Evolutionary conservation across 1,140 invertebrate genomes (phyloP), one percentile per base, ranked within the genome.

Genomic region (Neocloeon triangulifer): DNA sequence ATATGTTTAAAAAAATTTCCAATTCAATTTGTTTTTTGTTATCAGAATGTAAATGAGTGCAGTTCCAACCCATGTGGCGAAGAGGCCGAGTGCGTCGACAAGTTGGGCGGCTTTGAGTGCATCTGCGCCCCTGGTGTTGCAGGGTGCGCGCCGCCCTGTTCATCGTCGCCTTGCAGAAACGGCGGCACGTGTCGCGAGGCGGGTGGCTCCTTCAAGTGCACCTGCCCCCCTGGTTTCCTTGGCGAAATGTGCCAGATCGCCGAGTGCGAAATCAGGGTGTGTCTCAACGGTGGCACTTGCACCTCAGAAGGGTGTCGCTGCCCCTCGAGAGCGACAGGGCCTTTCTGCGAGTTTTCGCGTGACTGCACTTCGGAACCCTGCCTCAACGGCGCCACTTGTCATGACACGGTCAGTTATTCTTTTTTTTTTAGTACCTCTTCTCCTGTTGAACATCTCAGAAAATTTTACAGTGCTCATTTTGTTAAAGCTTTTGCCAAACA

Each of bases 361-460:
- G 82, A 88, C 48, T 89, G 82, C 47, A 62, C 82, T 4, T 81
- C 77, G 23, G 64, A 69, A 30, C 85, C 88, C 0, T 96, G 89
- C 53, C 63, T 70, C 38, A 84, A 95, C 46, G 73, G 73, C 34
- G 86, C 78, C 8, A 77, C 70, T 1, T 95, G 91, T 52, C 55
- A 73, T 37, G 82, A 95, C 49, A 58, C 69, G 39, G 68, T 84
- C 34, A 86, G 88, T 51, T 75, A 71, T 33, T 92, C 74, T 51
- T 66, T 72, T 38, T 95, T 86, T 46, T 50, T 64, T 5, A 94
- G 88, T 51, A 58, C 70, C 14, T 66, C 72, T 0, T n/a, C n/a
- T n/a, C n/a, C n/a, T n/a, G n/a, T n/a, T n/a, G n/a, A n/a, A n/a
- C n/a, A n/a, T n/a, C n/a, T n/a, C n/a, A n/a, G n/a, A n/a, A n/a